Conservation (phyloP, 1,140 invertebrate species). For the Panagrolaimus sp. region DNA sequence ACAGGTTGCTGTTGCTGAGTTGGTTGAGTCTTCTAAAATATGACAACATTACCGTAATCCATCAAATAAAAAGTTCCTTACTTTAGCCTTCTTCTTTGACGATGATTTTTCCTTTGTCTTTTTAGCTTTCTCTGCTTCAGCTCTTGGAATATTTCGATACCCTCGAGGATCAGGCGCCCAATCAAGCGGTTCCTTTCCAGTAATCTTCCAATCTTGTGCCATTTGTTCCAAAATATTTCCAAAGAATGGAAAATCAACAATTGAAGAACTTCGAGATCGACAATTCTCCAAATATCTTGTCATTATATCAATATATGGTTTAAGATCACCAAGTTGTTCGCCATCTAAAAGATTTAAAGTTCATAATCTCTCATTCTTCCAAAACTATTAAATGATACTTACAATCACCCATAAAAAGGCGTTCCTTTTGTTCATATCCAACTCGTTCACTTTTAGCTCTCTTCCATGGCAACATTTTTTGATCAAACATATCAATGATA, state of each 20-base stretch:
- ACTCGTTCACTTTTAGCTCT: not conserved
- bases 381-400: not conserved
- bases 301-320: not conserved
- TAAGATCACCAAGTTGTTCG: not conserved
- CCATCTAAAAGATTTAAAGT: not conserved
- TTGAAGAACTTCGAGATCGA: not conserved
- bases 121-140: not conserved
- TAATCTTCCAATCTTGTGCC: not conserved
- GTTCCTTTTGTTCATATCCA: not conserved
- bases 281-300: not conserved
- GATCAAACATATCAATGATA: not conserved
- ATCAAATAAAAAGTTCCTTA: too few species aligned
- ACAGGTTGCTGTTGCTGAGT: too few species aligned
- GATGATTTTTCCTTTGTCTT: not conserved
- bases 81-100: not conserved
- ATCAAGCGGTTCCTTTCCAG: not conserved
- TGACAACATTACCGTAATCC: too few species aligned
- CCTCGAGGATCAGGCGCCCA: not conserved
- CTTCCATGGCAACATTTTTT: not conserved
- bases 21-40: too few species aligned
- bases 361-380: not conserved
- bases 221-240: not conserved
- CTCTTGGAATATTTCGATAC: not conserved
- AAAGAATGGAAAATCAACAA: conserved; percentile 1
- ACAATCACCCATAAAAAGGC: not conserved